phyloP scores from a whole-genome alignment of 2,797 vertebrate species.

The Melanotaenia boesemani region DNA sequence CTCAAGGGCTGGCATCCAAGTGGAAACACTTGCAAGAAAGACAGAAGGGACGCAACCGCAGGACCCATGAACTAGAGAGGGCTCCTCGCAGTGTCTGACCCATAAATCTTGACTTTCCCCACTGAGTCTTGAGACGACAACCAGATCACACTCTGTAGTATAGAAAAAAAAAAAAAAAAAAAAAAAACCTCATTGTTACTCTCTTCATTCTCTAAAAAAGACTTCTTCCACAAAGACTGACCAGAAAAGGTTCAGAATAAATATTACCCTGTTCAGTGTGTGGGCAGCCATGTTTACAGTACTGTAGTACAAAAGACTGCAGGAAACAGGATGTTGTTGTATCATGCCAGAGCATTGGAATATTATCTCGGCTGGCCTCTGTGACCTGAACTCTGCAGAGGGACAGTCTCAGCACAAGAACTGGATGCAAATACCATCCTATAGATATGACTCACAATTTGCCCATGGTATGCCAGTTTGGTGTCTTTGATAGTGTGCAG shows the following conservation, averaged over 20 bases:
- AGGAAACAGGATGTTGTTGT: slow-evolving; percentile 61
- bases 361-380: slow-evolving; percentile 74
- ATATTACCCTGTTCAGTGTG: slow-evolving; percentile 83
- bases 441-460: slow-evolving; percentile 45
- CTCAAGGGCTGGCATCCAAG: slow-evolving; percentile 84
- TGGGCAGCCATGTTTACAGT: slow-evolving; percentile 91
- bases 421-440: slow-evolving; percentile 36
- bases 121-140: slow-evolving; percentile 48
- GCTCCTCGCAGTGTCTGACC: slow-evolving; percentile 96
- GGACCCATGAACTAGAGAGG: slow-evolving; percentile 98
- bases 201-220: slow-evolving; percentile 75
- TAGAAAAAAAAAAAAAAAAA: slow-evolving; percentile 8
- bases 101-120: slow-evolving; percentile 42
- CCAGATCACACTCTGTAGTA: slow-evolving; percentile 58
- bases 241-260: slow-evolving; percentile 85
- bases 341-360: slow-evolving; percentile 44
- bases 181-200: slow-evolving; percentile 33
- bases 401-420: slow-evolving; percentile 50
- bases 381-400: slow-evolving; percentile 57
- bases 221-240: slow-evolving; percentile 82
- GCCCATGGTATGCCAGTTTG: slow-evolving; percentile 57
- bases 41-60: slow-evolving; percentile 98
- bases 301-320: slow-evolving; percentile 62
- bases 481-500: slow-evolving; percentile 55
- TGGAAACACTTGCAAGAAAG: slow-evolving; percentile 98